Evolutionary conservation across 2,113 vertebrate genomes (phyloP).

Genomic region (Machaerirhynchus nigripectus): DNA sequence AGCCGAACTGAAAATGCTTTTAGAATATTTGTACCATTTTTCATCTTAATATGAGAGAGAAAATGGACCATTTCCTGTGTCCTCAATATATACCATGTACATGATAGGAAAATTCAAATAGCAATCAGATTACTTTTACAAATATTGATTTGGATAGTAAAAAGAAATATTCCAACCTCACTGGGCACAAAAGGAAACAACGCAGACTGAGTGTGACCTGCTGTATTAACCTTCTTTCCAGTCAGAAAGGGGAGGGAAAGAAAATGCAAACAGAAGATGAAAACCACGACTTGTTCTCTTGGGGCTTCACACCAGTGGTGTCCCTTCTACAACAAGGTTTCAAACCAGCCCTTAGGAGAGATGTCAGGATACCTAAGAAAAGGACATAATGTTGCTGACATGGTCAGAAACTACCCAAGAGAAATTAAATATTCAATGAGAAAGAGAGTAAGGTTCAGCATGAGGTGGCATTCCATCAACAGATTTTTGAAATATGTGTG

Average conservation of each 20-base stretch:
- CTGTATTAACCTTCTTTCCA: neutral
- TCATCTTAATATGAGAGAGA: neutral
- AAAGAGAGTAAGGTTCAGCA: neutral
- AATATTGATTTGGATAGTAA: neutral
- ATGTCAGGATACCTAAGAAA: neutral
- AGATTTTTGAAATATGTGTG: neutral
- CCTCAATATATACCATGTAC: accelerated
- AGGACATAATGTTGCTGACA: neutral
- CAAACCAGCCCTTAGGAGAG: neutral
- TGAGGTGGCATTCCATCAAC: neutral
- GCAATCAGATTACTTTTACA: neutral
- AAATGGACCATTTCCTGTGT: neutral
- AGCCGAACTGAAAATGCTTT: neutral
- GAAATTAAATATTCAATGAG: neutral
- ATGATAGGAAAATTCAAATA: neutral
- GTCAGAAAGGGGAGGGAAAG: neutral
- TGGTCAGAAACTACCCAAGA: neutral
- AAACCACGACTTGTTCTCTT: constrained; percentile 20
- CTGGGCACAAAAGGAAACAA: neutral
- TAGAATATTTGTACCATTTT: neutral
- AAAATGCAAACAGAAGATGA: neutral
- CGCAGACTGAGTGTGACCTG: neutral
- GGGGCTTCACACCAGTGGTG: neutral
- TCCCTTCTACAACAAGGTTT: neutral
- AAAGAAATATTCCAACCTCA: neutral